Base-by-base conservation (phyloP, 2,113 vertebrate species). In the Microcebus murinus region DNA sequence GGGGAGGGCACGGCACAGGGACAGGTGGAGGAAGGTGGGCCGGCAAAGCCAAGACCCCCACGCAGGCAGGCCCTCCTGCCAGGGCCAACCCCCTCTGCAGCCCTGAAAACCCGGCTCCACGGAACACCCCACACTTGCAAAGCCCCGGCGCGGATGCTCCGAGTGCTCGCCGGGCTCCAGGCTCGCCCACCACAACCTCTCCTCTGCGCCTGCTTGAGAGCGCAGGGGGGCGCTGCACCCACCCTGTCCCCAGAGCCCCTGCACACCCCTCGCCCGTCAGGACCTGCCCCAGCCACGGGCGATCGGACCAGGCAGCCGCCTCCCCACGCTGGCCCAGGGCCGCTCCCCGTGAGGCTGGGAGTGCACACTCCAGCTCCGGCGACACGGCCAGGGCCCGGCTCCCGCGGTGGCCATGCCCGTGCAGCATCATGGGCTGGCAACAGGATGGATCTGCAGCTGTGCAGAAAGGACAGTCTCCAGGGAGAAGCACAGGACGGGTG, bases 331-430 rank as follows among this genome's bases (percentile, higher is more conserved):
- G 2, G 71, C 52, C 25, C 57, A 57, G 31, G 65, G 29, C 23
- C 34, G 76, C 13, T 79, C 45, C 8, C 27, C n/a, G 15, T 12
- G 14, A 68, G 34, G 39, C 50, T n/a, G 61, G n/a, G 63, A 48
- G 18, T 14, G 17, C 18, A 48, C 39, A 73, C 36, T 23, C 50
- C 11, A 31, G 61, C 6, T 52, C 7, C 8, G 5, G 9, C 20
- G 79, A 50, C 34, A 57, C 1, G 11, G 27, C 14, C 4, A 21
- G 15, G 48, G 80, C 36, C 36, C 71, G 9, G 36, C 2, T 10
- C 3, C 1, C 0, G 2, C 6, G 65, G 23, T 1, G 61, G 23
- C 31, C 6, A 13, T 14, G 63, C 7, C 7, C 1, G 6, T 34
- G 29, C 21, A 15, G 34, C 6, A 15, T 15, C 31, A 34, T 13